Percentiles rank a stretch among this genome's conserved stretches.
phyloP scores from a whole-genome alignment of 92 coral and sea anemone genomes.

The Phymanthus crucifer region DNA sequence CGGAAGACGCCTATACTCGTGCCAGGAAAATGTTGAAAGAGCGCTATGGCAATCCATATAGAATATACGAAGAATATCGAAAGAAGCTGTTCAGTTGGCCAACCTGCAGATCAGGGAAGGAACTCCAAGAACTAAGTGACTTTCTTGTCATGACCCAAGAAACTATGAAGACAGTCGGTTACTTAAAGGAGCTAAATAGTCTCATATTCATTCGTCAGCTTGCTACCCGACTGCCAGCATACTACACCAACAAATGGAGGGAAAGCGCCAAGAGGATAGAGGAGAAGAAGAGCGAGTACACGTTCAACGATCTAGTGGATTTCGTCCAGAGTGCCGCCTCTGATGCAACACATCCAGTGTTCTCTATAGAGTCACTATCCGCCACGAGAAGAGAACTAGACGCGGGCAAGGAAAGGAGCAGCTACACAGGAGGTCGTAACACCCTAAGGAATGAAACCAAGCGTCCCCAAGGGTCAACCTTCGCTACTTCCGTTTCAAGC shows the following conservation, averaged over 20 bases:
- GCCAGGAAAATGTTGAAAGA: conserved; percentile 63
- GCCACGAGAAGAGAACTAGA: conserved; percentile 48
- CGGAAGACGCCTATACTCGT: conserved; percentile 50
- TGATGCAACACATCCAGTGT: conserved; percentile 68
- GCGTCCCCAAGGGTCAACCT: conserved; percentile 24
- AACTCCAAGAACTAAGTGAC: conserved; percentile 60
- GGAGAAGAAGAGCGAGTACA: conserved; percentile 49
- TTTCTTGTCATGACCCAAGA: conserved; percentile 67
- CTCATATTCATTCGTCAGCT: conserved; percentile 52
- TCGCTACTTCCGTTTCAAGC: conserved; percentile 18
- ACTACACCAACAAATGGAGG: conserved; percentile 58
- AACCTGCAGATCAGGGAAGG: conserved; percentile 38
- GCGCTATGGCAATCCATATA: too few relatives aligned
- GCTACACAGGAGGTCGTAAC: conserved; percentile 6
- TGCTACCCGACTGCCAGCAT: conserved; percentile 48
- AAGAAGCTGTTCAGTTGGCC: conserved; percentile 58
- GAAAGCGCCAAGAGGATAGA: conserved; percentile 67
- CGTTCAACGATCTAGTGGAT: conserved; percentile 57
- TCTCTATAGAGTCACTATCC: conserved; percentile 55
- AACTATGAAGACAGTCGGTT: conserved; percentile 70
- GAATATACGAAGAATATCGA: conserved; percentile 57
- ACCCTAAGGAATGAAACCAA: not conserved
- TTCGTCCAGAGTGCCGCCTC: conserved; percentile 52
- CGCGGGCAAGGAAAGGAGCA: conserved; percentile 26
- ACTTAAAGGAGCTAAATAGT: conserved; percentile 67